Evolutionary conservation across 2,888 invertebrate species (phyloP).

Genomic region (Chaetoderma sp.): DNA sequence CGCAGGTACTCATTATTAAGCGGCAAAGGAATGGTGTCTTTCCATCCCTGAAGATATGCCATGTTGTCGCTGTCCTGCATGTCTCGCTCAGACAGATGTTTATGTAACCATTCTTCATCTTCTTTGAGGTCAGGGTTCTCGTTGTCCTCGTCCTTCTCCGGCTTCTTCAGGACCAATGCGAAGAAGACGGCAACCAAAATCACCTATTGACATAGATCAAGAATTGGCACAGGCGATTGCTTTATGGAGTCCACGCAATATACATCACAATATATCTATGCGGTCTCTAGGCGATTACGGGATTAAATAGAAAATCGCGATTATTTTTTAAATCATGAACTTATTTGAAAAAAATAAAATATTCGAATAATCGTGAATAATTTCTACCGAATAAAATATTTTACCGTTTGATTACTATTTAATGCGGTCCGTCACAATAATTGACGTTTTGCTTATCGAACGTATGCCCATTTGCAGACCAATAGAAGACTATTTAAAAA

Average conservation of each 20-base stretch:
- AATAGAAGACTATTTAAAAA: too few relatives aligned
- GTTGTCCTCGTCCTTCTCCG: slow-evolving; percentile 40
- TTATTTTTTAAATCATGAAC: too few relatives aligned
- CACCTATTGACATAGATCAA: too few relatives aligned
- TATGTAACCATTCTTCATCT: slow-evolving; percentile 46
- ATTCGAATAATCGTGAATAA: too few relatives aligned
- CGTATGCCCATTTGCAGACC: too few relatives aligned
- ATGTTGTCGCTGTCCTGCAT: slow-evolving; percentile 34
- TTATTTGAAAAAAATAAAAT: neutral
- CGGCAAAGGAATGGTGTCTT: slow-evolving; percentile 34
- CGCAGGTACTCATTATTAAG: slow-evolving; percentile 43
- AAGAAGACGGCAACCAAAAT: slow-evolving; percentile 43
- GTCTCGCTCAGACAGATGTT: slow-evolving; percentile 38
- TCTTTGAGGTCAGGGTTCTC: slow-evolving; percentile 4
- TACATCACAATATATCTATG: neutral
- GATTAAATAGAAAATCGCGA: too few relatives aligned
- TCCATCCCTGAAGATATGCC: slow-evolving; percentile 27
- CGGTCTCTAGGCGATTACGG: neutral
- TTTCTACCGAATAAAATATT: too few relatives aligned
- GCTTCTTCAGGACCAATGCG: slow-evolving; percentile 46
- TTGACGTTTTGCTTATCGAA: too few relatives aligned
- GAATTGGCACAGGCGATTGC: too few relatives aligned
- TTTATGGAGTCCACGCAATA: neutral
- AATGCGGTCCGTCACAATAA: too few relatives aligned
- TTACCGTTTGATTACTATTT: too few relatives aligned